Evolutionary conservation across 2,113 vertebrate genomes (phyloP), one percentile per base, ranked within the genome.

Genomic region (Tragulus kanchil): DNA sequence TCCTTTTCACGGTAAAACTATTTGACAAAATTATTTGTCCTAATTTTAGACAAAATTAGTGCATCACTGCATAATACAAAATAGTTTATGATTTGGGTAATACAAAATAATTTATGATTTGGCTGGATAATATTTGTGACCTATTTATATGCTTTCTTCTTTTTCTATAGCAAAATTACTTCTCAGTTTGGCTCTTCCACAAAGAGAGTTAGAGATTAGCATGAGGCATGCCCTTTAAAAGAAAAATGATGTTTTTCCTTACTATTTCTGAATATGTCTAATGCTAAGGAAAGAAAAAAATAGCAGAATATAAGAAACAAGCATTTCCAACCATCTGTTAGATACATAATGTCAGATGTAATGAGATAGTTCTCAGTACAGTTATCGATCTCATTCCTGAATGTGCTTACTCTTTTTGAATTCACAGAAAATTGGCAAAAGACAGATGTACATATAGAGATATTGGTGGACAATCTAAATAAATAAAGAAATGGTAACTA

Each of bases 381-480:
- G 17, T 62, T 91, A 50, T 85, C 2, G 16, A 31, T 83, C 61
- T 85, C 45, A 48, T 64, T 64, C 10, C 11, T 56, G 14, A 64
- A 75, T 75, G 79, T 83, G 26, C 26, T 36, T 89, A 64, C 75
- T 89, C 19, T 36, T 94, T 89, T 73, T 71, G 7, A 94, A 75
- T 48, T 89, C 25, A 48, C 56, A 75, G 25, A 8, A 42, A 78
- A 67, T 31, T 59, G 31, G 4, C 16, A 85, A 67, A 95, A 42
- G 36, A 45, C 42, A 50, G 59, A 45, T 42, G 4, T 50, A 31
- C 26, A 64, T 50, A 82, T 3, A 58, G 10, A 86, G 8, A 83
- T 75, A 75, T 15, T 65, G 15, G 21, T 59, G 31, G 64, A 82
- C 1, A 90, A 19, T 21, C 28, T 90, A 58, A 79, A 58, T 6